Percentiles rank a stretch among this genome's conserved stretches.
phyloP scores from a whole-genome alignment of 2,113 vertebrate species.

The Murina feae region DNA sequence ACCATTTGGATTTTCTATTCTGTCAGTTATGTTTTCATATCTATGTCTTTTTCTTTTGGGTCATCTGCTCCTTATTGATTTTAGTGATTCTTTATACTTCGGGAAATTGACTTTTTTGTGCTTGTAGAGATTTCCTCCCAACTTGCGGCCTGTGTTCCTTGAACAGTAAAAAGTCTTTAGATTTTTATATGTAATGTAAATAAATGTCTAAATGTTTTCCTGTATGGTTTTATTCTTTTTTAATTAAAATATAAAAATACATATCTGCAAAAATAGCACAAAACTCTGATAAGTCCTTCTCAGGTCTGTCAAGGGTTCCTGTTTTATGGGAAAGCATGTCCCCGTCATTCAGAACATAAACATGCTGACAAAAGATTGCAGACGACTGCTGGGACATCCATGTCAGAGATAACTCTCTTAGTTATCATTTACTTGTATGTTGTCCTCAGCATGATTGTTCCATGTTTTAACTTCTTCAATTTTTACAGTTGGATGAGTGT shows the following conservation, averaged over 20 bases:
- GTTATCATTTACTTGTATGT: not conserved
- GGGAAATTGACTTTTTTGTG: not conserved
- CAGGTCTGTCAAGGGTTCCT: not conserved
- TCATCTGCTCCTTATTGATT: not conserved
- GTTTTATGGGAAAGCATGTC: not conserved
- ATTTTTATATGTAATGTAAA: not conserved
- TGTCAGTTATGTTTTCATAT: not conserved
- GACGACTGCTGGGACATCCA: too few species aligned
- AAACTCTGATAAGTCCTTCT: not conserved
- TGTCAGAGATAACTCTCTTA: not conserved
- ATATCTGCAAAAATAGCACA: not conserved
- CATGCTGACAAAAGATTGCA: too few species aligned
- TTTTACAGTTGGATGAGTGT: not conserved
- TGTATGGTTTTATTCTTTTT: not conserved
- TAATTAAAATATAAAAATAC: not conserved
- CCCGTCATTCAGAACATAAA: not conserved
- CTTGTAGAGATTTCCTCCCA: not conserved
- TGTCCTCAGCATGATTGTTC: not conserved
- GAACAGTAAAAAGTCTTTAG: not conserved
- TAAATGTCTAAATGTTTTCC: not conserved
- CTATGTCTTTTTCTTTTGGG: not conserved
- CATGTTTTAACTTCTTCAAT: not conserved
- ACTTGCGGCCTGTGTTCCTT: not conserved
- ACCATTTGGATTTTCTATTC: not conserved
- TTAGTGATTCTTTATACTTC: not conserved